Evolutionary conservation across 2,797 vertebrate genomes (phyloP).

Genomic region (Rhodeus uyekii): DNA sequence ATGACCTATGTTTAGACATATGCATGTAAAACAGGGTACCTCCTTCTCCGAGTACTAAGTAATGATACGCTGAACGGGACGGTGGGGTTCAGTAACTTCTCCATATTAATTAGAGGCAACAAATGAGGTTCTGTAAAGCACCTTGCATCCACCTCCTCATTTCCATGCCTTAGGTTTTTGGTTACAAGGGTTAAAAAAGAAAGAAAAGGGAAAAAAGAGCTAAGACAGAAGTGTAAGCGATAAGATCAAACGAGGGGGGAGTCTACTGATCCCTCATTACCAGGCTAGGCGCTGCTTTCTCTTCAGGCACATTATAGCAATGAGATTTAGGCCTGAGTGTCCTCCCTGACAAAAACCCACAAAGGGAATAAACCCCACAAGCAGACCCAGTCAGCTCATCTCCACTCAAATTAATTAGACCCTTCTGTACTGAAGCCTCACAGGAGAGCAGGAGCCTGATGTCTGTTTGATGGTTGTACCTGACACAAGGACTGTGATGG

Average conservation of each 20-base stretch:
- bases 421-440: constrained; percentile 52
- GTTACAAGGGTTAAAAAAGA: constrained; percentile 50
- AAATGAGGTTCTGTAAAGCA: constrained; percentile 54
- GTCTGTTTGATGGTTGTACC: constrained; percentile 24
- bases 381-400: constrained; percentile 70
- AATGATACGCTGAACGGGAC: constrained; percentile 31
- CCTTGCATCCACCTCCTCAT: constrained; percentile 55
- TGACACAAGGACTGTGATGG: constrained; percentile 3
- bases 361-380: constrained; percentile 66
- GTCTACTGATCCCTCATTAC: constrained; percentile 67
- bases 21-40: constrained; percentile 41
- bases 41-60: constrained; percentile 18
- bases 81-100: constrained; percentile 51
- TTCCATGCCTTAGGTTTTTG: constrained; percentile 56
- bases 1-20: constrained; percentile 26
- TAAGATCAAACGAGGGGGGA: constrained; percentile 72
- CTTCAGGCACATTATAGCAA: constrained; percentile 74
- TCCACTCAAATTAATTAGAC: constrained; percentile 78
- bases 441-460: constrained; percentile 43
- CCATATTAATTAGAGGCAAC: constrained; percentile 55
- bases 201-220: constrained; percentile 42
- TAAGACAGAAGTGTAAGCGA: constrained; percentile 64
- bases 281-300: constrained; percentile 67
- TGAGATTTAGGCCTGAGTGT: constrained; percentile 76
- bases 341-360: constrained; percentile 66